Percentiles rank a stretch among this genome's conserved stretches.
These are phyloP conservation scores for Falco peregrinus DNA, from an alignment of 2,797 vertebrate genomes.

Conservation along the genomic window DNA sequence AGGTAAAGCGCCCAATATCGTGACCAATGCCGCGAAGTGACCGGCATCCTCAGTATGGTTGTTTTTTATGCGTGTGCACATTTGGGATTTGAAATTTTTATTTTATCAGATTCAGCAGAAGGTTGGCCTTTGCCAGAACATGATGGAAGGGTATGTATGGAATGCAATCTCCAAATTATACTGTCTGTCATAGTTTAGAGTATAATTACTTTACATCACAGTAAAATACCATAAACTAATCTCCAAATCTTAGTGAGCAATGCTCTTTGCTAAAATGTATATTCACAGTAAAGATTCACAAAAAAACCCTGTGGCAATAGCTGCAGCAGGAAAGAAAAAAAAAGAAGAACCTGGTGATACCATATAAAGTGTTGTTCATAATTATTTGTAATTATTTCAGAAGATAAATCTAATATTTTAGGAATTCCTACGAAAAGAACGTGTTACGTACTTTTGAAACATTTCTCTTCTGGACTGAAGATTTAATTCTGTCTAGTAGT, in stretches of 20 bases:
- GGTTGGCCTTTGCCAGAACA: constrained; percentile 7
- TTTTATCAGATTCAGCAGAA: constrained; percentile 28
- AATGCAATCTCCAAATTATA: constrained; percentile 27
- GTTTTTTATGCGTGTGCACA: not conserved
- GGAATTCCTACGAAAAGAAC: not conserved
- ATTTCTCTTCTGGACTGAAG: not conserved
- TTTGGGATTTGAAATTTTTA: not conserved
- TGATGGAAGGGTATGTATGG: not conserved
- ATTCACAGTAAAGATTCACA: not conserved
- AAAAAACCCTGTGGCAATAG: not conserved
- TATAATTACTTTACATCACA: constrained; percentile 1
- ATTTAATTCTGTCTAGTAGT: not conserved
- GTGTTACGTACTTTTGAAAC: not conserved
- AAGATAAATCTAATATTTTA: not conserved
- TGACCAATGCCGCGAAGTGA: fast-evolving
- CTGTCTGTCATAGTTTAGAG: not conserved
- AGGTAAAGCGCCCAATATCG: not conserved
- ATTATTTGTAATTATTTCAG: not conserved
- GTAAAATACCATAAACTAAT: not conserved
- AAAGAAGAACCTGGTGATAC: not conserved
- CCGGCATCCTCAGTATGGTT: not conserved
- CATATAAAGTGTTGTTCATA: not conserved
- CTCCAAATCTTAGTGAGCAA: not conserved
- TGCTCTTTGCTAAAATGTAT: not conserved
- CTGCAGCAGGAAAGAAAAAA: not conserved